Evolutionary conservation across 2,888 invertebrate species (phyloP).

Genomic region (Eupithecia subfuscata): DNA sequence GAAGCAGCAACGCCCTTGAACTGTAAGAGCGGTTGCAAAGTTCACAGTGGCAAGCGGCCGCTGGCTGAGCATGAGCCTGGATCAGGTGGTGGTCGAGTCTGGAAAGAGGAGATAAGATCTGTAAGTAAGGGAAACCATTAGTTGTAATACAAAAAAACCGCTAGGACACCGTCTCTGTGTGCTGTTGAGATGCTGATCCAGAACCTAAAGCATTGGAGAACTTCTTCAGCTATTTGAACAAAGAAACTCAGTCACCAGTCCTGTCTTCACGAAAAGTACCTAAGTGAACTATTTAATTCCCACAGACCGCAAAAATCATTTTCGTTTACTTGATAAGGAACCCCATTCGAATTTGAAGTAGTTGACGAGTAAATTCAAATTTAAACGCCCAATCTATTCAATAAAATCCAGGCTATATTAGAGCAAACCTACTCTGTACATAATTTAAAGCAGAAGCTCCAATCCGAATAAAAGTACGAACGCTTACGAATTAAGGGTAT

Average conservation of each 20-base stretch:
- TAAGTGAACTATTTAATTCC: not conserved
- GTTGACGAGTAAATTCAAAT: not conserved
- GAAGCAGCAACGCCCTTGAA: slow-evolving; percentile 90
- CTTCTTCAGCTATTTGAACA: not conserved
- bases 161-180: not conserved
- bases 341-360: not conserved
- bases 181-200: not conserved
- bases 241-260: not conserved
- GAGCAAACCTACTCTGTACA: not conserved
- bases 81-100: slow-evolving; percentile 94
- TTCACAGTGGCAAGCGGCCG: slow-evolving; percentile 92
- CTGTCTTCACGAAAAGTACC: not conserved
- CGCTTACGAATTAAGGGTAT: slow-evolving; percentile 41
- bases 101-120: slow-evolving; percentile 63
- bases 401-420: not conserved
- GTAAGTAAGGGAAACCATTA: not conserved
- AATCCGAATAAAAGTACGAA: slow-evolving; percentile 33
- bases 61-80: slow-evolving; percentile 90
- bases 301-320: not conserved
- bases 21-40: slow-evolving; percentile 93
- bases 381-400: not conserved
- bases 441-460: not conserved
- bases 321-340: not conserved
- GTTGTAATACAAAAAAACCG: not conserved
- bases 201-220: not conserved